phyloP scores from a whole-genome alignment of 2,113 vertebrate genomes.

The Crocuta crocuta region DNA sequence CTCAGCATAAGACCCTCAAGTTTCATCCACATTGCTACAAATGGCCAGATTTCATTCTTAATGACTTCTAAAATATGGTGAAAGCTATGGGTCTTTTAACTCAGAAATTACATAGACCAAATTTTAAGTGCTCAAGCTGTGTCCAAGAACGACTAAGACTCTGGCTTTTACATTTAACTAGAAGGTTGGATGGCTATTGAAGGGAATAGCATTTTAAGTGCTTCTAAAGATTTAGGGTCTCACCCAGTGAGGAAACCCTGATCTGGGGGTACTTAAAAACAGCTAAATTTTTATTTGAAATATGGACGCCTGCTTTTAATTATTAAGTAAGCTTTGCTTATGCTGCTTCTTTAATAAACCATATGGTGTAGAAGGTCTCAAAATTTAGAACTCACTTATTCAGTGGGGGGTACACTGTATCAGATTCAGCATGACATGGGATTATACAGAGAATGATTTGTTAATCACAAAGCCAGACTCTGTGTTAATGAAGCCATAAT shows the following conservation, averaged over 20 bases:
- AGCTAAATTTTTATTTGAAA: constrained; percentile 53
- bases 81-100: neutral
- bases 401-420: neutral
- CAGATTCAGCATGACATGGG: constrained; percentile 13
- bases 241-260: neutral
- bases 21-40: too few species aligned
- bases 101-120: neutral
- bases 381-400: constrained; percentile 1
- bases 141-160: neutral
- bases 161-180: neutral
- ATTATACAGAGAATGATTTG: constrained; percentile 45
- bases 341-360: constrained; percentile 29
- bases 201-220: neutral
- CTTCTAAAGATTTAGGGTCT: neutral
- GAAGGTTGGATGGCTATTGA: neutral
- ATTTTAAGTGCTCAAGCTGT: neutral
- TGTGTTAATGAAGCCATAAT: constrained; percentile 38
- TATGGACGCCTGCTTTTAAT: neutral
- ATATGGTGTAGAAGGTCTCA: constrained; percentile 19
- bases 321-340: constrained; percentile 37
- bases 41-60: too few species aligned
- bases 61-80: neutral
- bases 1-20: too few species aligned
- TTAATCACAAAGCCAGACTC: constrained; percentile 59
- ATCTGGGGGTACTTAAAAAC: neutral